phyloP scores from a whole-genome alignment of 1,140 invertebrate species.

The Lepidotrigona ventralis region DNA sequence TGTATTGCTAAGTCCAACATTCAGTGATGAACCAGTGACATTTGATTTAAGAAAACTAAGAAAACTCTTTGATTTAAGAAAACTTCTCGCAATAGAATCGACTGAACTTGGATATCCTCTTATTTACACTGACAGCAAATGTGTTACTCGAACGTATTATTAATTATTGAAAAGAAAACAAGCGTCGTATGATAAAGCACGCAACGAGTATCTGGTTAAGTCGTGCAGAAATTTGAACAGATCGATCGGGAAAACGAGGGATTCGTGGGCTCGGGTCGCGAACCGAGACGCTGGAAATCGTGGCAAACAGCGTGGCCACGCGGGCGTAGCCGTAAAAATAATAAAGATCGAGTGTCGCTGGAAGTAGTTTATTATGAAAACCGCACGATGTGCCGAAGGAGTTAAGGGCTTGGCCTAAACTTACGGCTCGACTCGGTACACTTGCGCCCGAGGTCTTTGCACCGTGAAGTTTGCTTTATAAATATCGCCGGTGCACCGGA shows the following conservation, averaged over 20 bases:
- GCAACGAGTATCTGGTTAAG: neutral
- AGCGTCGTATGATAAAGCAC: neutral
- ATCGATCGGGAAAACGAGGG: neutral
- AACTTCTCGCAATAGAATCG: neutral
- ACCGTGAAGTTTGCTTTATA: slow-evolving; percentile 68
- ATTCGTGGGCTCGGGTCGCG: neutral
- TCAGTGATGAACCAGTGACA: too few species aligned
- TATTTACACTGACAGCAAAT: neutral
- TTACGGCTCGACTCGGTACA: slow-evolving; percentile 30
- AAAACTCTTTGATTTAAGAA: too few species aligned
- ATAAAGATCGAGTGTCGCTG: slow-evolving; percentile 43
- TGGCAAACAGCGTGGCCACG: neutral
- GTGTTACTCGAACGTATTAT: neutral
- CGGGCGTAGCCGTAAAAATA: slow-evolving; percentile 40
- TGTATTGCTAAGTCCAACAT: too few species aligned
- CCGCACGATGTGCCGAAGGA: slow-evolving; percentile 52
- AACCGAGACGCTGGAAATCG: neutral
- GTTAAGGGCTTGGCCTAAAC: slow-evolving; percentile 54
- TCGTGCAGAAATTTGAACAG: neutral
- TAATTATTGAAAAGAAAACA: neutral
- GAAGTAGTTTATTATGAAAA: slow-evolving; percentile 53
- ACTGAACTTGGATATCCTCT: neutral
- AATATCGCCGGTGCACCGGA: slow-evolving; percentile 58
- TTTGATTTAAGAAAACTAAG: too few species aligned
- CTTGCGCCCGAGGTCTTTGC: slow-evolving; percentile 46